Percentiles rank a stretch among this genome's conserved stretches.
phyloP scores from a whole-genome alignment of 92 coral and sea anemone genomes.

The Palythoa grandiflora region DNA sequence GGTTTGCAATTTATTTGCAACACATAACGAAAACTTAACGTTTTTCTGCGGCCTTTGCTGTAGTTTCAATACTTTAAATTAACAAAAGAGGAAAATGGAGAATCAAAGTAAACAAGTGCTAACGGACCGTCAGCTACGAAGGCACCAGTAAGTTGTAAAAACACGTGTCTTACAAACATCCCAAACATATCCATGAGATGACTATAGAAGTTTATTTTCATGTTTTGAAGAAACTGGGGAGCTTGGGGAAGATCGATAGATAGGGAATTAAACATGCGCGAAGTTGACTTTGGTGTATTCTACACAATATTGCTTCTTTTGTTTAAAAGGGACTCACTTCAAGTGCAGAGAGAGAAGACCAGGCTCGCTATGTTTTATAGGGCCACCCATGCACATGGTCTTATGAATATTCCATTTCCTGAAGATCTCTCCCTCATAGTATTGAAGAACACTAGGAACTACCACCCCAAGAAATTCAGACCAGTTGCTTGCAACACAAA shows the following conservation, averaged over 20 bases:
- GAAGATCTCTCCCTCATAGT: neutral
- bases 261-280: too few relatives aligned
- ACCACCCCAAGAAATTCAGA: conserved; percentile 15
- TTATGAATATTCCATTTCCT: too few relatives aligned
- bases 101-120: neutral
- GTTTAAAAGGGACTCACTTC: conserved; percentile 11
- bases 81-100: conserved; percentile 32
- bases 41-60: neutral
- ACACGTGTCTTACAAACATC: conserved; percentile 4
- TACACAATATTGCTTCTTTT: too few relatives aligned
- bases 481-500: conserved; percentile 11
- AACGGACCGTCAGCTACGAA: conserved; percentile 34
- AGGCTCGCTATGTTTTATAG: conserved; percentile 25
- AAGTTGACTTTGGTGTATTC: too few relatives aligned
- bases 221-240: too few relatives aligned
- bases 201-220: too few relatives aligned
- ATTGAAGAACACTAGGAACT: conserved; percentile 34
- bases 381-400: neutral
- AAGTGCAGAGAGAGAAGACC: conserved; percentile 39
- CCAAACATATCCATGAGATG: too few relatives aligned
- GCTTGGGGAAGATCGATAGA: too few relatives aligned
- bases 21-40: neutral
- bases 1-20: neutral
- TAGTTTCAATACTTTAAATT: neutral
- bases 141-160: conserved; percentile 24